Conservation (phyloP, 1,140 invertebrate species). For the Dendroctonus ponderosae region DNA sequence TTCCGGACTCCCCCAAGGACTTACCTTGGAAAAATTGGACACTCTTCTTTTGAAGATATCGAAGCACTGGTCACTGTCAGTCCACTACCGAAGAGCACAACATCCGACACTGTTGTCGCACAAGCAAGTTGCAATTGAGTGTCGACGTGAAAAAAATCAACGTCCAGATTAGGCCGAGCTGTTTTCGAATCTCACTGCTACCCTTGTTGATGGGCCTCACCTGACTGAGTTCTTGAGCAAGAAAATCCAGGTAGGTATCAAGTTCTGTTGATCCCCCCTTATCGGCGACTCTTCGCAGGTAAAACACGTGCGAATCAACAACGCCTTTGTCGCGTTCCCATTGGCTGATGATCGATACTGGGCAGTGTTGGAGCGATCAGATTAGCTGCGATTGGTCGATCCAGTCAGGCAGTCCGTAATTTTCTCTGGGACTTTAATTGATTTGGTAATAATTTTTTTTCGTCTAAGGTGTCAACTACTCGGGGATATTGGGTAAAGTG, state of each 20-base stretch:
- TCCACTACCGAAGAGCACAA: too few relatives aligned
- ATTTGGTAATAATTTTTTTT: constrained; percentile 30
- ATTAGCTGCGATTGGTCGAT: constrained; percentile 29
- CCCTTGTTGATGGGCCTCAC: constrained; percentile 16
- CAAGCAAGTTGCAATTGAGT: too few relatives aligned
- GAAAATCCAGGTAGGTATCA: constrained; percentile 30
- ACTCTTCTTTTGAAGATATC: too few relatives aligned
- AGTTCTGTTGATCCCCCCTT: constrained; percentile 17
- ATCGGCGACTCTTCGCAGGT: constrained; percentile 9
- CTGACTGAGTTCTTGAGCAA: constrained; percentile 33
- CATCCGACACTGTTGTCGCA: too few relatives aligned
- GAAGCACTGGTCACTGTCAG: too few relatives aligned
- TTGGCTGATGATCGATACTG: constrained; percentile 2
- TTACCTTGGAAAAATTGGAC: too few relatives aligned
- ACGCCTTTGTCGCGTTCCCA: background rate
- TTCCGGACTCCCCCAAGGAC: too few relatives aligned
- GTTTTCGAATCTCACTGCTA: too few relatives aligned
- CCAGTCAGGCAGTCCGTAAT: background rate
- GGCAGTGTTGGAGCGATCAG: constrained; percentile 3
- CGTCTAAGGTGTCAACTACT: constrained; percentile 5
- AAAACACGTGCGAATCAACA: constrained; percentile 28
- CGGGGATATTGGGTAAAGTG: constrained; percentile 10
- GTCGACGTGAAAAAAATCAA: too few relatives aligned
- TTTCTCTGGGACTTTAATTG: constrained; percentile 22
- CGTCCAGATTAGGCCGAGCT: too few relatives aligned